Percentiles rank a stretch among this genome's conserved stretches.
Conservation (phyloP, 2,113 vertebrate genomes). For the Gallinago media region DNA sequence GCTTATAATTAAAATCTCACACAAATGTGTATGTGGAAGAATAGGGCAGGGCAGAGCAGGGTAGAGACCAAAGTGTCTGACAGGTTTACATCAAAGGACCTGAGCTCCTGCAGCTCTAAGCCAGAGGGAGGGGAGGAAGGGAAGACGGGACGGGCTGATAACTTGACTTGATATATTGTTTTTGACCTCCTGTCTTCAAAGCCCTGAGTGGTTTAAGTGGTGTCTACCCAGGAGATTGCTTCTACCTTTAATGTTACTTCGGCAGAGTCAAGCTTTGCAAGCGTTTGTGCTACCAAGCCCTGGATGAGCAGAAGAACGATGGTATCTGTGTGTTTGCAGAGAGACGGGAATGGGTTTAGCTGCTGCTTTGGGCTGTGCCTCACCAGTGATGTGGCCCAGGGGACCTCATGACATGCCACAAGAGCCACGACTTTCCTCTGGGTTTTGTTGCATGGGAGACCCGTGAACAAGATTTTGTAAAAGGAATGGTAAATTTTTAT, state of each 20-base stretch:
- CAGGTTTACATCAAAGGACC: conserved; percentile 63
- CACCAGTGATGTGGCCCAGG: background rate
- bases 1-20: conserved; percentile 67
- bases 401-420: accelerated
- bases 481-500: background rate
- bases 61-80: conserved; percentile 32
- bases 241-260: conserved; percentile 5
- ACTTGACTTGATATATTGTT: conserved; percentile 6
- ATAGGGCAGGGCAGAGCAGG: conserved; percentile 31
- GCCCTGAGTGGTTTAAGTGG: conserved; percentile 1
- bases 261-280: background rate
- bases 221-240: background rate
- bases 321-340: background rate
- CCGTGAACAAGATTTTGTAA: background rate
- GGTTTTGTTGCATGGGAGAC: background rate
- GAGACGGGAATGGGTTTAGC: background rate
- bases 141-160: conserved; percentile 32
- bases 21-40: conserved; percentile 24
- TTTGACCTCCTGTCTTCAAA: conserved; percentile 59
- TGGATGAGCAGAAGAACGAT: background rate
- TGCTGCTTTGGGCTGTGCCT: background rate
- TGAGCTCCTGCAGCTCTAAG: conserved; percentile 15
- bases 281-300: background rate
- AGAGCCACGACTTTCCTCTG: background rate
- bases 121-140: conserved; percentile 56